Evolutionary conservation across 2,797 vertebrate genomes (phyloP), one percentile per base, ranked within the genome.

Genomic region (Zalophus californianus): DNA sequence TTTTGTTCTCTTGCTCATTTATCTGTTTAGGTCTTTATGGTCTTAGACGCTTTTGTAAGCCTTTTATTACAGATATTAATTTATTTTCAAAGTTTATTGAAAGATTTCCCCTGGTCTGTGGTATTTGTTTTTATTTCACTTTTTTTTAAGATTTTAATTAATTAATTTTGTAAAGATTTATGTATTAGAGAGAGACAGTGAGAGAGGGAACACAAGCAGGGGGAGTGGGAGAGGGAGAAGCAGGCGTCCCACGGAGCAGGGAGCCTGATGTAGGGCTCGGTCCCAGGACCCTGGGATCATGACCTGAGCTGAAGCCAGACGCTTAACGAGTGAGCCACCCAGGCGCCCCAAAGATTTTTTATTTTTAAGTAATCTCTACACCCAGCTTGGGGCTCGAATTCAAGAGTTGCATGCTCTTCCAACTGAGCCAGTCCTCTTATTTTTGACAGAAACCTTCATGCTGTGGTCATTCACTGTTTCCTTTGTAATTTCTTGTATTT

Each of bases 401-500:
- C 20, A 41, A 72, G 70, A 41, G 38, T 72, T 2, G 1, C 21
- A 25, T 72, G 35, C 38, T 72, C 38, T 72, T 38, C 38, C 23
- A 38, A 2, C 35, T 72, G 21, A 72, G 21, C 38, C 70, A 72
- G 38, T 10, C 21, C 21, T 5, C 21, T 5, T 29, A 29, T 62
- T 62, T 62, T 62, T 62, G 7, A 60, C 60, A 62, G 60, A 62
- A 29, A 62, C 12, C 60, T 62, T 85, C 12, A 52, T 73, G 68
- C 68, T 68, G 29, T 50, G 83, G 32, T 29, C 48, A 35, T n/a
- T 84, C 18, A 62, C 54, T 50, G 11, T 52, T 62, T 70, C 44
- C 41, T 68, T 60, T 94, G 35, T 84, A 77, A 77, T 77, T 52
- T 90, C 56, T 94, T 88, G 21, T 56, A 70, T 93, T 77, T 77